phyloP scores from a whole-genome alignment of 1,140 invertebrate genomes.

The Pseudomyrmex sp. region DNA sequence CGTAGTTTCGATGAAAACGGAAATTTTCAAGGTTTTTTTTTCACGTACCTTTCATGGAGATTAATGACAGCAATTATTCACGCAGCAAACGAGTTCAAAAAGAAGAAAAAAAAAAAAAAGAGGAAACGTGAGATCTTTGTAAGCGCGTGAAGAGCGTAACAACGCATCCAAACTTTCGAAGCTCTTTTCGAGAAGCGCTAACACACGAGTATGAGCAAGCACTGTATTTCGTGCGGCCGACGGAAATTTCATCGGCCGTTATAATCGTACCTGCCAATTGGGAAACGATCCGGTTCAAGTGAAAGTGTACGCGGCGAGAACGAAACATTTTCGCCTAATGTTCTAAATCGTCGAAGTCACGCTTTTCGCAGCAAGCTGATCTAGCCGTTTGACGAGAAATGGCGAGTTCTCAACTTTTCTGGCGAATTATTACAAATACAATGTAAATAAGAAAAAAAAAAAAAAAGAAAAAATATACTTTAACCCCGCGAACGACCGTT shows the following conservation, averaged over 20 bases:
- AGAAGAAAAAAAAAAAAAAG: not conserved
- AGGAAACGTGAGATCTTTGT: slow-evolving; percentile 29
- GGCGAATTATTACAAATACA: not conserved
- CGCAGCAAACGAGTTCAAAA: not conserved
- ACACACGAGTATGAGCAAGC: slow-evolving; percentile 2
- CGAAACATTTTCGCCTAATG: slow-evolving; percentile 71
- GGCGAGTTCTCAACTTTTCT: slow-evolving; percentile 8
- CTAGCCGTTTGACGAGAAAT: not conserved
- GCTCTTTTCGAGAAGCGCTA: not conserved
- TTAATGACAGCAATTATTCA: not conserved
- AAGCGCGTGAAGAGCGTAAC: not conserved
- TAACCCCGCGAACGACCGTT: not conserved
- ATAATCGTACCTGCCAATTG: slow-evolving; percentile 70
- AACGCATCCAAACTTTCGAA: not conserved
- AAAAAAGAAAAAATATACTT: too few relatives aligned
- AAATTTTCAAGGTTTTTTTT: too few relatives aligned
- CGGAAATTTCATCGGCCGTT: slow-evolving; percentile 70
- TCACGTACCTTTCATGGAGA: too few relatives aligned
- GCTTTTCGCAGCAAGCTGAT: slow-evolving; percentile 39
- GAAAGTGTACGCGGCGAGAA: slow-evolving; percentile 65
- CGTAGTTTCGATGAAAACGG: too few relatives aligned
- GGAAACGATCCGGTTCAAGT: slow-evolving; percentile 63
- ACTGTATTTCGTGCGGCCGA: slow-evolving; percentile 61
- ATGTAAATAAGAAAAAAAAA: too few relatives aligned
- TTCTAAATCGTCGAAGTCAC: slow-evolving; percentile 63